Percentiles rank a stretch among this genome's conserved stretches.
phyloP scores from a whole-genome alignment of 2,113 vertebrate genomes.

The Cryptoleucopteryx plumbea region DNA sequence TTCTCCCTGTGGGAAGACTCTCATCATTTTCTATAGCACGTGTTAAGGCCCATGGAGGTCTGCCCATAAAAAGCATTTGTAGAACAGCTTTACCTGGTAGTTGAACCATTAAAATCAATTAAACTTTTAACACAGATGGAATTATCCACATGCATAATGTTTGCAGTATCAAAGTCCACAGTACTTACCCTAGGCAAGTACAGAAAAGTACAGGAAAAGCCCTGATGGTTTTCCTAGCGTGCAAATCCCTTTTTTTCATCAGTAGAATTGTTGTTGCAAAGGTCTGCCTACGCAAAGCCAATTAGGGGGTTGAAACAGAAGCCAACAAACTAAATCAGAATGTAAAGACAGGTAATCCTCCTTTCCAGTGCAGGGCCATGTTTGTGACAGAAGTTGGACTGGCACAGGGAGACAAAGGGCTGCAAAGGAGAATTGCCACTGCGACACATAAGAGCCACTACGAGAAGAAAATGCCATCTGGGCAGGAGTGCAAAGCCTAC shows the following conservation, averaged over 20 bases:
- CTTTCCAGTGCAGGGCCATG: neutral
- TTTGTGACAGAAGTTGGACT: neutral
- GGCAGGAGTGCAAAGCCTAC: neutral
- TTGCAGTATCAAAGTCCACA: neutral
- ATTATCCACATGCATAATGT: neutral
- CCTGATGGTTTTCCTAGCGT: neutral
- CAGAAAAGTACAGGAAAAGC: neutral
- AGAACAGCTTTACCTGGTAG: neutral
- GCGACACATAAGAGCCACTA: neutral
- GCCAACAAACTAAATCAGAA: neutral
- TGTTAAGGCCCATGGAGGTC: neutral
- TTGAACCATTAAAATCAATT: neutral
- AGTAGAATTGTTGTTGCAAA: neutral
- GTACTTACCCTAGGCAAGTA: neutral
- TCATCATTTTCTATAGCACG: accelerated
- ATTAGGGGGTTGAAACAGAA: neutral
- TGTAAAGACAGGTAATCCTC: neutral
- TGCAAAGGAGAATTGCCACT: neutral
- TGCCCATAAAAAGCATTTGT: neutral
- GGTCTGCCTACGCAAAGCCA: neutral
- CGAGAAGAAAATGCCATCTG: neutral
- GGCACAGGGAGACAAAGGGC: neutral
- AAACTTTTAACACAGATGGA: neutral
- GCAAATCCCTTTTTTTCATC: neutral
- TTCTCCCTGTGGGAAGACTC: neutral